phyloP scores from a whole-genome alignment of 2,888 invertebrate genomes.

The Oscheius sp. region DNA sequence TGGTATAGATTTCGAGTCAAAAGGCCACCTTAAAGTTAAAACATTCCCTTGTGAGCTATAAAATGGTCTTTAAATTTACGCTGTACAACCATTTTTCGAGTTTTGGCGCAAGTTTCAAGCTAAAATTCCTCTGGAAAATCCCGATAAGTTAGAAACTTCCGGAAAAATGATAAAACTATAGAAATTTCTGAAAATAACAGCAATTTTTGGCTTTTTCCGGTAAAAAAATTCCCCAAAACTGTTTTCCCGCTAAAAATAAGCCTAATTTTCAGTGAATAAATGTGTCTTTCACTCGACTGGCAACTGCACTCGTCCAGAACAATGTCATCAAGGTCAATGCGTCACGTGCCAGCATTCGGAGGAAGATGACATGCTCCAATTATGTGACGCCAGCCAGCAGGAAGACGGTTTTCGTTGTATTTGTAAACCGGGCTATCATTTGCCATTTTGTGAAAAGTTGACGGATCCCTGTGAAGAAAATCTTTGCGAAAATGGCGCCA shows the following conservation, averaged over 20 bases:
- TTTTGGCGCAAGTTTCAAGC: too few relatives aligned
- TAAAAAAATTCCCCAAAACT: too few relatives aligned
- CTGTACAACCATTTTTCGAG: too few relatives aligned
- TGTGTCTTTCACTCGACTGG: slow-evolving; percentile 30
- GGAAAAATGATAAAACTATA: too few relatives aligned
- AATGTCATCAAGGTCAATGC: slow-evolving; percentile 31
- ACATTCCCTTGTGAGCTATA: too few relatives aligned
- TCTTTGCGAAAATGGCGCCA: slow-evolving; percentile 32
- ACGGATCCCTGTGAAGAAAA: slow-evolving; percentile 28
- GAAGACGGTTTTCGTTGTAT: slow-evolving; percentile 46
- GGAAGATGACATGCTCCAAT: slow-evolving; percentile 30
- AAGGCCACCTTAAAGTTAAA: too few relatives aligned
- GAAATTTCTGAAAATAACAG: too few relatives aligned
- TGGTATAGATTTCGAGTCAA: too few relatives aligned
- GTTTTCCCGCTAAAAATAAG: background rate
- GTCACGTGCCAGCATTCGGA: slow-evolving; percentile 33
- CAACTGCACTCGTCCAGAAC: slow-evolving; percentile 26
- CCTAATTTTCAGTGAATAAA: slow-evolving; percentile 4
- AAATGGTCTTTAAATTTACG: too few relatives aligned
- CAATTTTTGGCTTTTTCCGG: too few relatives aligned
- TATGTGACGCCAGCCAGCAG: slow-evolving; percentile 25
- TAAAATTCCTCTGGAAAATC: too few relatives aligned
- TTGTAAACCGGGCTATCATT: slow-evolving; percentile 39
- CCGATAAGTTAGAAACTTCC: too few relatives aligned
- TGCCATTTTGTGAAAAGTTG: slow-evolving; percentile 32